phyloP scores from a whole-genome alignment of 2,888 invertebrate genomes.

The Sisyra terminalis region DNA sequence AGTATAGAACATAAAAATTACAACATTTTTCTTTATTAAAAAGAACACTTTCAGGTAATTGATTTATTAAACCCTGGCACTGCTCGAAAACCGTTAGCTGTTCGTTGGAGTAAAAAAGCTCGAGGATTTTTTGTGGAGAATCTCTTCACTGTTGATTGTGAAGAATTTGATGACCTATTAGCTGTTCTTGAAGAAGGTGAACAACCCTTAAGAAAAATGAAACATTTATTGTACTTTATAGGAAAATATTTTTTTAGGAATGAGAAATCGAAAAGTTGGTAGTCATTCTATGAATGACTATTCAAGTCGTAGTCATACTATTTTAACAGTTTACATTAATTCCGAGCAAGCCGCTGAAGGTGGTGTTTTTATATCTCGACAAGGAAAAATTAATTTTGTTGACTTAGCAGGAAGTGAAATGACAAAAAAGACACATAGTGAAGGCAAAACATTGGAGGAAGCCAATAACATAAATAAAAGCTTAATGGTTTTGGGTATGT shows the following conservation, averaged over 20 bases:
- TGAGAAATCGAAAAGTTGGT: slow-evolving; percentile 79
- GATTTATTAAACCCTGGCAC: slow-evolving; percentile 82
- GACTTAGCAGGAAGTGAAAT: slow-evolving; percentile 95
- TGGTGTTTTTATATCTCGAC: slow-evolving; percentile 73
- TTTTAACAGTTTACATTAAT: slow-evolving; percentile 79
- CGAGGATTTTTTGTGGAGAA: slow-evolving; percentile 92
- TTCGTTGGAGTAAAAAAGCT: slow-evolving; percentile 88
- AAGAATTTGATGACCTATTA: slow-evolving; percentile 78
- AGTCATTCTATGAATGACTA: slow-evolving; percentile 86
- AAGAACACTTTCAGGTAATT: slow-evolving; percentile 50
- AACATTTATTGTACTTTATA: too few relatives aligned
- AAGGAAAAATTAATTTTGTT: slow-evolving; percentile 91
- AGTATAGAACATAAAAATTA: slow-evolving; percentile 33
- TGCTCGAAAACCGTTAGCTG: slow-evolving; percentile 65
- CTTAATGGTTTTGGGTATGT: slow-evolving; percentile 72
- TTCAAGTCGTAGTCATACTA: slow-evolving; percentile 76
- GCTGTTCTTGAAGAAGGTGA: slow-evolving; percentile 92
- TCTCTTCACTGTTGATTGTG: slow-evolving; percentile 88
- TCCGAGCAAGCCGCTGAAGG: slow-evolving; percentile 68
- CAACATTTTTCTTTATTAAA: slow-evolving; percentile 2
- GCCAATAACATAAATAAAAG: slow-evolving; percentile 95
- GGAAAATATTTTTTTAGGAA: slow-evolving; percentile 44
- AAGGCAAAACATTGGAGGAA: slow-evolving; percentile 77
- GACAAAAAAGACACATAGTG: slow-evolving; percentile 79
- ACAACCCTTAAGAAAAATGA: background rate